Conservation (phyloP, 2,797 vertebrate genomes). For the Typhlichthys subterraneus region DNA sequence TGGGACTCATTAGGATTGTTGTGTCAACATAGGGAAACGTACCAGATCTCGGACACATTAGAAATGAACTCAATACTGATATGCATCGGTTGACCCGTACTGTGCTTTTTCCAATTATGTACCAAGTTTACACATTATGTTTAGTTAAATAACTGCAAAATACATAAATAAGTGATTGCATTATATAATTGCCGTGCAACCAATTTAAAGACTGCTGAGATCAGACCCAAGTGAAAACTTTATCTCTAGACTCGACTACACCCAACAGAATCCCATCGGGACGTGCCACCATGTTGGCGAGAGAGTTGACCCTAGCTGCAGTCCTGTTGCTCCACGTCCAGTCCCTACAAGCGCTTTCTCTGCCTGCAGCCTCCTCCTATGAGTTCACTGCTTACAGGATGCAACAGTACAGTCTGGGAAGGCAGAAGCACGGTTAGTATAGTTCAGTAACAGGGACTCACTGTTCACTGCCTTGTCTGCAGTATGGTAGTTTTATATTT, state of each 20-base stretch:
- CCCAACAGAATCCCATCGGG: slow-evolving; percentile 5
- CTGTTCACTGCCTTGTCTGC: neutral
- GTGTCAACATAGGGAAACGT: neutral
- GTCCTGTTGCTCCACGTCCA: slow-evolving; percentile 55
- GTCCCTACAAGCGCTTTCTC: slow-evolving; percentile 57
- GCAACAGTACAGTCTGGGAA: slow-evolving; percentile 79
- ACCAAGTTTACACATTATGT: too few relatives aligned
- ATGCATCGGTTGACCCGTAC: neutral
- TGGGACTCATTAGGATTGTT: too few relatives aligned
- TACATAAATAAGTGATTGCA: neutral
- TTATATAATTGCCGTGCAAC: neutral
- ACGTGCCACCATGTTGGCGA: slow-evolving; percentile 46
- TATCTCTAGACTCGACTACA: neutral
- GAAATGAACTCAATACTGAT: neutral
- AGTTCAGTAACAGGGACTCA: neutral
- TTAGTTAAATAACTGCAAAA: too few relatives aligned
- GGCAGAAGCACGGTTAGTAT: slow-evolving; percentile 69
- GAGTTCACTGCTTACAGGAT: slow-evolving; percentile 83
- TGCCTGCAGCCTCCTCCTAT: slow-evolving; percentile 71
- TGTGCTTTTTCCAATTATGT: neutral
- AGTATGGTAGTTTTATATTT: neutral
- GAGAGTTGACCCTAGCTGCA: slow-evolving; percentile 11
- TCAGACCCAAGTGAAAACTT: too few relatives aligned
- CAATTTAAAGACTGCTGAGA: neutral
- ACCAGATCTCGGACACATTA: neutral